Conservation (phyloP, 2,113 vertebrate species). For the Acrocephalus arundinaceus region DNA sequence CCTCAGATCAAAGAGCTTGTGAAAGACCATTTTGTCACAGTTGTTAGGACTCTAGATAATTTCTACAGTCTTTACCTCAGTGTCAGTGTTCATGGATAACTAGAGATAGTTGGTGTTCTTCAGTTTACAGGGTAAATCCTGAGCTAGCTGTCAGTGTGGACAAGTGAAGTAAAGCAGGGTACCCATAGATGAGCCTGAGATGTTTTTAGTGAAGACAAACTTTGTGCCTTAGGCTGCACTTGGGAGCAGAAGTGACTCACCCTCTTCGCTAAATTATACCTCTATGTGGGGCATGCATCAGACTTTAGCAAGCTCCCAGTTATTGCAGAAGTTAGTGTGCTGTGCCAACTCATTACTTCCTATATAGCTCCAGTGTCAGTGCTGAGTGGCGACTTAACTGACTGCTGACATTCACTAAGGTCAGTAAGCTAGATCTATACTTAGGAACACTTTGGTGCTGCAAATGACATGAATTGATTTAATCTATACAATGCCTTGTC, state of each 20-base stretch:
- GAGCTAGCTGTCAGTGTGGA: not conserved
- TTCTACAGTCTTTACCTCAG: not conserved
- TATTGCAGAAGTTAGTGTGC: slow-evolving; percentile 40
- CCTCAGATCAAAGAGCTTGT: not conserved
- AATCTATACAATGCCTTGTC: not conserved
- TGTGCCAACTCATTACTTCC: slow-evolving; percentile 64
- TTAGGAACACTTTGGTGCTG: slow-evolving; percentile 44
- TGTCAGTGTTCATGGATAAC: not conserved
- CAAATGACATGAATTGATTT: slow-evolving; percentile 35
- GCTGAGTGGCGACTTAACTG: slow-evolving; percentile 52
- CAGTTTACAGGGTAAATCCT: not conserved
- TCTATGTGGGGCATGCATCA: not conserved
- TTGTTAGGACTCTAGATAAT: not conserved
- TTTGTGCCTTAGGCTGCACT: not conserved
- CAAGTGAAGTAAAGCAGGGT: not conserved
- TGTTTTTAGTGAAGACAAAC: not conserved
- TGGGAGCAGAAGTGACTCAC: slow-evolving; percentile 39
- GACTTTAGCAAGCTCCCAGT: slow-evolving; percentile 19
- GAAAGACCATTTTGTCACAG: not conserved
- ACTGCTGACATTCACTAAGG: slow-evolving; percentile 56
- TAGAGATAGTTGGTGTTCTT: not conserved
- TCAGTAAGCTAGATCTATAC: slow-evolving; percentile 33
- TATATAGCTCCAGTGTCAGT: slow-evolving; percentile 59
- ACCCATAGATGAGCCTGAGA: not conserved
- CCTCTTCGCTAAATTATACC: slow-evolving; percentile 18